Evolutionary conservation across 1,140 invertebrate genomes (phyloP), one percentile per base, ranked within the genome.

Genomic region (Drosophila mayri): DNA sequence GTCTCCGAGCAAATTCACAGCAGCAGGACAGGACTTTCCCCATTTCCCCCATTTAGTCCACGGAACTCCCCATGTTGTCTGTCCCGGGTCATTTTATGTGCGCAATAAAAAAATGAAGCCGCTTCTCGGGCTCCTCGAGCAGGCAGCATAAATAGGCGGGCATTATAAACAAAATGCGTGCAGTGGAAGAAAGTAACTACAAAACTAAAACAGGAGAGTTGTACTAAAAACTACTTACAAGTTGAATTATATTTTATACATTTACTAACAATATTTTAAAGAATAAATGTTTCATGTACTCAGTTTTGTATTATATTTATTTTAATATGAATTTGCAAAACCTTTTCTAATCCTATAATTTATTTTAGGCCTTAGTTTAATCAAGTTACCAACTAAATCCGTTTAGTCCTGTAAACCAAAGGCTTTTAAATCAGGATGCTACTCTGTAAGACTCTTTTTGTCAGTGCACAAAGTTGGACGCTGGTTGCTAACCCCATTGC

Each of bases 81-180:
- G 32, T 32, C 41, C 14, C 59, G 49, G 68, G 63, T 62, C 62
- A 70, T 54, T 70, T 70, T 67, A 70, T 70, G 68, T 47, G 67
- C 43, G 37, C 68, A 72, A 72, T 72, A 72, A 72, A 60, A 71
- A 72, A 58, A 64, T 67, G 47, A 44, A 67, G 62, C 62, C 47
- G 61, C 32, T 70, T 11, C 47, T 25, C 16, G 62, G n/a, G 66
- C 66, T 67, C 32, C 62, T 30, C 25, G n/a, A 32, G 55, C 43
- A 50, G 64, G 70, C 61, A 62, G 50, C 72, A 80, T 76, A 85
- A 85, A 73, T 80, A 60, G 81, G 62, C 65, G 62, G 65, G 50
- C 77, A 80, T 85, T 85, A 81, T 77, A 85, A 76, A 84, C 65
- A 63, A 80, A 79, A 64, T 81, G 77, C 25, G 55, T 50, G 71